Percentiles rank a stretch among this genome's conserved stretches.
Conservation (phyloP, 1,140 invertebrate genomes). For the Drosophila grimshawi region DNA sequence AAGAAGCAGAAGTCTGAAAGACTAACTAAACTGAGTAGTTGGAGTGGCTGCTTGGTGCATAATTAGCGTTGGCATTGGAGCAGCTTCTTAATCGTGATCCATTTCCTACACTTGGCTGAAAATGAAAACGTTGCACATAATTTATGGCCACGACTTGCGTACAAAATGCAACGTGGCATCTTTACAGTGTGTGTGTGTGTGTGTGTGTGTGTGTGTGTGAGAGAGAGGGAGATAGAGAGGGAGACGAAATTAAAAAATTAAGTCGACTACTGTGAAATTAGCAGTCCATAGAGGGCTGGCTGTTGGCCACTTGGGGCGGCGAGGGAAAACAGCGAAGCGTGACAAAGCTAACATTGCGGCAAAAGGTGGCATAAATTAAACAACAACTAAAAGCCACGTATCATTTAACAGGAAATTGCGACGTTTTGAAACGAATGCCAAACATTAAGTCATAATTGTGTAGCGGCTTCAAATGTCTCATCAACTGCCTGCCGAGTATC, state of each 20-base stretch:
- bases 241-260: constrained; percentile 51
- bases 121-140: constrained; percentile 82
- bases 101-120: constrained; percentile 56
- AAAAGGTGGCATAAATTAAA: constrained; percentile 81
- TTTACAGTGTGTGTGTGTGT: too few species aligned
- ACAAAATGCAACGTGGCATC: neutral
- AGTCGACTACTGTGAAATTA: constrained; percentile 61
- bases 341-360: constrained; percentile 79
- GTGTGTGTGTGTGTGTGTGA: too few species aligned
- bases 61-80: constrained; percentile 47
- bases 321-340: constrained; percentile 54
- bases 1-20: constrained; percentile 1
- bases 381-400: constrained; percentile 50
- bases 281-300: constrained; percentile 52
- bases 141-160: constrained; percentile 54
- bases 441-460: constrained; percentile 61
- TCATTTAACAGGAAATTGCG: constrained; percentile 81
- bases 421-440: constrained; percentile 46
- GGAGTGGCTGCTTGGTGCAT: constrained; percentile 32
- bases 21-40: neutral
- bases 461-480: neutral
- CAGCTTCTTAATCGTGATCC: constrained; percentile 64
- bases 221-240: neutral
- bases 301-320: too few species aligned
- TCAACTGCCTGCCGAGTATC: constrained; percentile 44